Percentiles rank a stretch among this genome's conserved stretches.
Conservation (phyloP, 1,140 invertebrate species). For the Palaemon carinicauda region DNA sequence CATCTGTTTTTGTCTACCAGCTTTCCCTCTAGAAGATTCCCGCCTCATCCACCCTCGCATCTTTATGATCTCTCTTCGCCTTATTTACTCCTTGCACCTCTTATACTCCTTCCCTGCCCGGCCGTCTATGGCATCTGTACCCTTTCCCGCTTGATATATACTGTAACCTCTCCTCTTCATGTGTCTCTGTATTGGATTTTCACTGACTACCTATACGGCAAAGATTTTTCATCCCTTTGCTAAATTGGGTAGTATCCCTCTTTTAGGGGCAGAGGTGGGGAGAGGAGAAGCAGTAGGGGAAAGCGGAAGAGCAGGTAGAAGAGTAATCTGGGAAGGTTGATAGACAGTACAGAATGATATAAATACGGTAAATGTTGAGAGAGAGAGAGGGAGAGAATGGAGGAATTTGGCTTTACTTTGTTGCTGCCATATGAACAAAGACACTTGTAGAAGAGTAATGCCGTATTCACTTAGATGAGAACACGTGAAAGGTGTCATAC, state of each 20-base stretch:
- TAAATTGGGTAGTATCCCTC: background rate
- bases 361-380: too few species aligned
- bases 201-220: conserved; percentile 9
- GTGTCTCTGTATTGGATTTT: conserved; percentile 24
- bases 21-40: background rate
- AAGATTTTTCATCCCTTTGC: conserved; percentile 23
- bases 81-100: background rate
- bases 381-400: background rate
- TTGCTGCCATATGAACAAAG: too few species aligned
- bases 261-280: background rate
- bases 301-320: background rate
- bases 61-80: background rate
- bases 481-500: too few species aligned
- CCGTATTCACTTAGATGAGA: too few species aligned
- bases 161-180: background rate
- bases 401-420: background rate
- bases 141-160: background rate
- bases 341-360: too few species aligned
- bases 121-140: background rate
- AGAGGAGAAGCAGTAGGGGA: background rate
- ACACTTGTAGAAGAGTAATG: too few species aligned
- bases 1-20: background rate
- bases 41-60: background rate
- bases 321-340: too few species aligned
- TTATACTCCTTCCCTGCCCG: background rate